Evolutionary conservation across 2,888 invertebrate species (phyloP).

Genomic region (Caenorhabditis sp.): DNA sequence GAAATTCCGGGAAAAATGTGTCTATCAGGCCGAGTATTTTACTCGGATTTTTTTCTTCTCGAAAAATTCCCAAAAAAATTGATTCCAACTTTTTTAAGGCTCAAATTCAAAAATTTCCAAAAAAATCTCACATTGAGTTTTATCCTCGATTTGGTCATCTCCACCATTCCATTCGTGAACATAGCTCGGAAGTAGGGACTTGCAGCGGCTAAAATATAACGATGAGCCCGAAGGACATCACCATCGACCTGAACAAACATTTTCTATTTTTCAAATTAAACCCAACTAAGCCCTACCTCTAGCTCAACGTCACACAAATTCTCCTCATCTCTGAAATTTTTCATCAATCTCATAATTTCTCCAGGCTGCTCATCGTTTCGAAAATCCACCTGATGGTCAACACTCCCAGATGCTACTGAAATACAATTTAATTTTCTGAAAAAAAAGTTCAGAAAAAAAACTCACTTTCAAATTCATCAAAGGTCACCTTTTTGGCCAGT

Average conservation of each 20-base stretch:
- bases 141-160: constrained; percentile 43
- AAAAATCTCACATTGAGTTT: constrained; percentile 36
- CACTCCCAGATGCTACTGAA: constrained; percentile 26
- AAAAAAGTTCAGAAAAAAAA: neutral
- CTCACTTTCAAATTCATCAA: constrained; percentile 34
- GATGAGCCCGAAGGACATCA: constrained; percentile 68
- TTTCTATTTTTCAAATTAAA: too few species aligned
- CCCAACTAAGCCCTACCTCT: constrained; percentile 28
- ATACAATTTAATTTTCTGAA: neutral
- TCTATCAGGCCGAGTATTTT: too few species aligned
- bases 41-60: too few species aligned
- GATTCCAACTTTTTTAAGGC: too few species aligned
- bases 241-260: constrained; percentile 44
- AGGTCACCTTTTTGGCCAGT: constrained; percentile 6
- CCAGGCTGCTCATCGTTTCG: constrained; percentile 21
- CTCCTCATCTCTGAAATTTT: constrained; percentile 38
- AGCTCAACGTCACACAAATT: constrained; percentile 60
- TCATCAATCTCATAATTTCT: constrained; percentile 34
- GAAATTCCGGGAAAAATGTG: too few species aligned
- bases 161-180: constrained; percentile 72
- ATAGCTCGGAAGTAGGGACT: constrained; percentile 73
- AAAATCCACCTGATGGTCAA: constrained; percentile 20
- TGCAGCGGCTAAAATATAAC: constrained; percentile 72
- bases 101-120: too few species aligned
- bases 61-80: too few species aligned